Evolutionary conservation across 2,797 vertebrate species (phyloP).

Genomic region (Scyliorhinus canicula): DNA sequence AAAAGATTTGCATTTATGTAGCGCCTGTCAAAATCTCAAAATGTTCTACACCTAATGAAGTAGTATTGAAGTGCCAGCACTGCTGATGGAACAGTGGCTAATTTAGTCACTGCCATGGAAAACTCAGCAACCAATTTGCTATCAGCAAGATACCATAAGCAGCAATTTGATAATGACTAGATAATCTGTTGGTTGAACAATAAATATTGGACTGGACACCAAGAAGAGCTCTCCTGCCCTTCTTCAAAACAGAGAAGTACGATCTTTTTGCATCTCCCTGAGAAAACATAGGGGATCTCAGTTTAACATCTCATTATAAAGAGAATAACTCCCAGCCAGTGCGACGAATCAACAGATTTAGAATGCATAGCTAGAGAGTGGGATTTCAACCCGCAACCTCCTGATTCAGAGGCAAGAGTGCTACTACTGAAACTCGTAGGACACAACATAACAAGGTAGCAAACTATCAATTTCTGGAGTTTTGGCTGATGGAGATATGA

Average conservation of each 20-base stretch:
- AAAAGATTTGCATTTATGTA: neutral
- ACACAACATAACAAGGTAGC: too few relatives aligned
- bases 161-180: neutral
- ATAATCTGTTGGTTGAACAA: neutral
- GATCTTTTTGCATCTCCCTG: neutral
- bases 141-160: neutral
- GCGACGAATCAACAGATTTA: neutral
- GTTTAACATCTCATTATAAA: neutral
- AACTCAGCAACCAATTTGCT: neutral
- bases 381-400: neutral
- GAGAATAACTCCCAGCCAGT: too few relatives aligned
- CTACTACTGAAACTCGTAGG: neutral
- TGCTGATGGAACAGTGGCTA: neutral
- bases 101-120: neutral
- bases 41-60: neutral
- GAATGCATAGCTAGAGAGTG: neutral
- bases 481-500: too few relatives aligned
- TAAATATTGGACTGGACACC: neutral
- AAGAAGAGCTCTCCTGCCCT: neutral
- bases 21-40: neutral
- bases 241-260: neutral
- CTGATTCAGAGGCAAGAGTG: neutral
- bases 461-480: neutral
- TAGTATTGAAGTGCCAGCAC: neutral
- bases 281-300: neutral